Evolutionary conservation across 2,113 vertebrate species (phyloP).

Genomic region (Callaeas wilsoni): DNA sequence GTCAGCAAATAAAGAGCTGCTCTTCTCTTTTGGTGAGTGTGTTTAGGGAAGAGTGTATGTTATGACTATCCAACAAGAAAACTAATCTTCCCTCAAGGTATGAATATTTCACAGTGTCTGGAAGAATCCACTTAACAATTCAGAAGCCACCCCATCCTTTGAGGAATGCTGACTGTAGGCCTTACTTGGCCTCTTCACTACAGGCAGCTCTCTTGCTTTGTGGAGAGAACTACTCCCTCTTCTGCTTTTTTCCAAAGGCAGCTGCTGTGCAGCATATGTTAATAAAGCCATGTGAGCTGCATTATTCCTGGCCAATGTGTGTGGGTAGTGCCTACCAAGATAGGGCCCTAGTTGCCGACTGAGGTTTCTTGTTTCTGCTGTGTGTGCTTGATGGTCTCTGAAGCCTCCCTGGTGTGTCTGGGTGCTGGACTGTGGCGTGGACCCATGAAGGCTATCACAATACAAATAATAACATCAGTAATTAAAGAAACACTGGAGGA

Average conservation of each 20-base stretch:
- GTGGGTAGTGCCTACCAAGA: neutral
- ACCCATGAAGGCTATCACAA: neutral
- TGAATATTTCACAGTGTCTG: neutral
- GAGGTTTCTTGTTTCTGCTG: neutral
- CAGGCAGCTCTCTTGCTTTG: neutral
- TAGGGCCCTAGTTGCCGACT: rapidly evolving
- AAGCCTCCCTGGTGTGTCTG: neutral
- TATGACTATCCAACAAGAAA: neutral
- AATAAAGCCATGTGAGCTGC: neutral
- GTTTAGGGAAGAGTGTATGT: neutral
- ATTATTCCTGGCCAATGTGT: neutral
- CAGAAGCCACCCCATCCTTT: neutral
- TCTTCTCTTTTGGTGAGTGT: neutral
- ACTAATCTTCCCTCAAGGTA: conserved; percentile 10
- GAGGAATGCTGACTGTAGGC: neutral
- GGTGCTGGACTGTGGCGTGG: neutral
- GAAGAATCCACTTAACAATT: neutral
- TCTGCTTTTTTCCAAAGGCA: neutral
- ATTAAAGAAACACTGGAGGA: neutral
- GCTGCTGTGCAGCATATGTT: neutral
- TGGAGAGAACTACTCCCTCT: neutral
- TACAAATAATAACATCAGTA: neutral
- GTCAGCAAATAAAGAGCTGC: neutral
- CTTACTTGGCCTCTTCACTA: neutral
- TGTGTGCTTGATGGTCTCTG: neutral